Percentiles rank a stretch among this genome's conserved stretches.
phyloP scores from a whole-genome alignment of 2,888 invertebrate genomes.

The Aspidiotus rigidus region DNA sequence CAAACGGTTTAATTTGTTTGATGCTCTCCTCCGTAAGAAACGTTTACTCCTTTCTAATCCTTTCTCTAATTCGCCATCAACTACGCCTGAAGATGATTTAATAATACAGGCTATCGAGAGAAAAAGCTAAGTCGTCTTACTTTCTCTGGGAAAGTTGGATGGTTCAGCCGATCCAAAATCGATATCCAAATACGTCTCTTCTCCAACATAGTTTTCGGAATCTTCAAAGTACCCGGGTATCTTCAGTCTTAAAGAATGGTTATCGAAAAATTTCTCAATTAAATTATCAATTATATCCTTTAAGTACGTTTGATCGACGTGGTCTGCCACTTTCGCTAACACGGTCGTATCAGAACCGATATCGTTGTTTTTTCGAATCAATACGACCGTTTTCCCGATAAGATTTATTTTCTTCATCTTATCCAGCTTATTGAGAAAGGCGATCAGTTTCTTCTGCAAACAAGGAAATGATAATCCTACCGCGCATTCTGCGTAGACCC shows the following conservation, averaged over 20 bases:
- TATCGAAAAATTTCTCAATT: conserved; percentile 51
- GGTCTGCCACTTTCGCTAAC: conserved; percentile 9
- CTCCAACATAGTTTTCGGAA: not conserved
- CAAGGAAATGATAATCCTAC: conserved; percentile 50
- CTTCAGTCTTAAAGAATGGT: conserved; percentile 45
- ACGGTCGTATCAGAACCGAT: not conserved
- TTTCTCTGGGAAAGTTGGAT: conserved; percentile 7
- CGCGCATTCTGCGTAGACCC: conserved; percentile 50
- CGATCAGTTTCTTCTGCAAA: conserved; percentile 49
- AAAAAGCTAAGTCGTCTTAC: conserved; percentile 6
- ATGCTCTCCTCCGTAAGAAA: no score
- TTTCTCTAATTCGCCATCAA: no score
- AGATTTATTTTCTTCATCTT: conserved; percentile 49
- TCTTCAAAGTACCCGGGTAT: conserved; percentile 33
- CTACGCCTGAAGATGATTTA: no score
- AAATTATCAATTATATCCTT: conserved; percentile 46
- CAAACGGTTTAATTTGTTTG: no score
- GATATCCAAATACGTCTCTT: conserved; percentile 17
- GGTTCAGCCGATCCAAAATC: conserved; percentile 10
- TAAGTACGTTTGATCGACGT: conserved; percentile 22
- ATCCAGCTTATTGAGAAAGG: conserved; percentile 49
- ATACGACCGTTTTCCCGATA: conserved; percentile 48
- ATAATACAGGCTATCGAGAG: no score
- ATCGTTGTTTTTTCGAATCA: conserved; percentile 31
- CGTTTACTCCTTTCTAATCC: no score